These are phyloP conservation scores for Amblyjoppa proteus DNA, from an alignment of 2,888 invertebrate genomes.

Conservation along the genomic window DNA sequence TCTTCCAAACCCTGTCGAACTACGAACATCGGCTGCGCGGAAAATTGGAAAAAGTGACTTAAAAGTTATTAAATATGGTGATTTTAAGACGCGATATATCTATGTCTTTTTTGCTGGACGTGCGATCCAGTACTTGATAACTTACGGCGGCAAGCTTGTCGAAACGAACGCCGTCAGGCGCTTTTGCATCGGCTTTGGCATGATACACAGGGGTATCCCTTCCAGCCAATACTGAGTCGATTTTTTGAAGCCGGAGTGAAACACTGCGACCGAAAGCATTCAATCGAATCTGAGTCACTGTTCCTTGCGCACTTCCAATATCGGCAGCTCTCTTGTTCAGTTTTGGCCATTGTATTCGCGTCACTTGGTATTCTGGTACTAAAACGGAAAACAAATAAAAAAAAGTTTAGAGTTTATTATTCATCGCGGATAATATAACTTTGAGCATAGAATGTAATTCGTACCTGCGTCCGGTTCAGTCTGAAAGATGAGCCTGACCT, in stretches of 20 bases:
- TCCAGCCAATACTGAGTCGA: slow-evolving; percentile 50
- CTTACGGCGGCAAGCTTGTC: too few relatives aligned
- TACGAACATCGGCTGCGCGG: slow-evolving; percentile 34
- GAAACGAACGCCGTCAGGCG: too few relatives aligned
- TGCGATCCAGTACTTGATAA: not conserved
- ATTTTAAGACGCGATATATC: too few relatives aligned
- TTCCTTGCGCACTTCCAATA: not conserved
- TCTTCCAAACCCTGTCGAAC: slow-evolving; percentile 48
- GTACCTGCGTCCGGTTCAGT: slow-evolving; percentile 16
- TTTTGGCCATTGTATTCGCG: slow-evolving; percentile 53
- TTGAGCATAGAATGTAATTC: not conserved
- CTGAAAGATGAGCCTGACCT: slow-evolving; percentile 35
- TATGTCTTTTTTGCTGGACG: not conserved
- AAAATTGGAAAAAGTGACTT: not conserved
- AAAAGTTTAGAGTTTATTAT: not conserved
- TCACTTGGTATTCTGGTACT: slow-evolving; percentile 63
- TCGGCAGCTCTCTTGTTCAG: slow-evolving; percentile 44
- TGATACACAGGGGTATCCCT: slow-evolving; percentile 61
- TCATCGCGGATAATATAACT: not conserved
- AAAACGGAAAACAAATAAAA: not conserved
- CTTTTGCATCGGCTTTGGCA: not conserved
- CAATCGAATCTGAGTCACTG: slow-evolving; percentile 42
- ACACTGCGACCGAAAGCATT: slow-evolving; percentile 63
- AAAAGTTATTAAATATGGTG: not conserved
- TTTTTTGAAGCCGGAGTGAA: slow-evolving; percentile 59